Conservation (phyloP, 1,140 invertebrate species). For the Dendrolimus punctatus region DNA sequence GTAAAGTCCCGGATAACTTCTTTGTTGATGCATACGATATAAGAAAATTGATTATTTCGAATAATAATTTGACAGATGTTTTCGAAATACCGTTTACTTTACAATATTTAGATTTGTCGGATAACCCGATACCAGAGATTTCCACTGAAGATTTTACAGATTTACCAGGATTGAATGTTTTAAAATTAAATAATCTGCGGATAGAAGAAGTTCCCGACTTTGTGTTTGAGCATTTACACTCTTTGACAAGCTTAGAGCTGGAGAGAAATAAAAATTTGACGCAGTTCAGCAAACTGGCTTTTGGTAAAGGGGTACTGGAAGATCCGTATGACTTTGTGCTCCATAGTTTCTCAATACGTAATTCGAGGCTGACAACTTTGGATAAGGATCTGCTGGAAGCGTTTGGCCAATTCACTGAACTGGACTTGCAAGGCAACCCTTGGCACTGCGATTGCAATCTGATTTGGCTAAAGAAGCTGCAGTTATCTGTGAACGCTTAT, state of each 20-base stretch:
- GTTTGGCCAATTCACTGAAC: slow-evolving; percentile 37
- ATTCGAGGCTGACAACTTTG: slow-evolving; percentile 46
- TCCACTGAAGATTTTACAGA: slow-evolving; percentile 46
- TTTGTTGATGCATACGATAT: slow-evolving; percentile 58
- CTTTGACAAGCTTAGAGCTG: slow-evolving; percentile 42
- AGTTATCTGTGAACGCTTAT: slow-evolving; percentile 39
- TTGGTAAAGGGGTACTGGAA: slow-evolving; percentile 48
- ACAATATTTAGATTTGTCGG: slow-evolving; percentile 60
- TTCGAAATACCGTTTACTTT: slow-evolving; percentile 59
- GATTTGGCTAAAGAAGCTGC: slow-evolving; percentile 51
- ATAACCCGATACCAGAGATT: slow-evolving; percentile 51
- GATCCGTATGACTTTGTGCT: slow-evolving; percentile 52
- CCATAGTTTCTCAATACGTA: slow-evolving; percentile 45
- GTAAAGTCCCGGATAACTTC: slow-evolving; percentile 46
- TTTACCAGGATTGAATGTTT: slow-evolving; percentile 40
- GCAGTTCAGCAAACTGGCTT: slow-evolving; percentile 40
- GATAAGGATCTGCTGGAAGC: slow-evolving; percentile 35
- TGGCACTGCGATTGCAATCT: slow-evolving; percentile 63
- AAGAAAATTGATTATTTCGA: slow-evolving; percentile 38
- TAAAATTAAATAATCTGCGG: slow-evolving; percentile 55
- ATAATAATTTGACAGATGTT: slow-evolving; percentile 46
- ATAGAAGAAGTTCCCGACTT: slow-evolving; percentile 47
- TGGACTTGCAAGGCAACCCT: slow-evolving; percentile 60
- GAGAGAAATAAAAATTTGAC: slow-evolving; percentile 57
- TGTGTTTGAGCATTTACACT: slow-evolving; percentile 40